These are phyloP conservation scores for Tetragonula clypearis DNA, from an alignment of 1,140 invertebrate genomes.

Conservation along the genomic window DNA sequence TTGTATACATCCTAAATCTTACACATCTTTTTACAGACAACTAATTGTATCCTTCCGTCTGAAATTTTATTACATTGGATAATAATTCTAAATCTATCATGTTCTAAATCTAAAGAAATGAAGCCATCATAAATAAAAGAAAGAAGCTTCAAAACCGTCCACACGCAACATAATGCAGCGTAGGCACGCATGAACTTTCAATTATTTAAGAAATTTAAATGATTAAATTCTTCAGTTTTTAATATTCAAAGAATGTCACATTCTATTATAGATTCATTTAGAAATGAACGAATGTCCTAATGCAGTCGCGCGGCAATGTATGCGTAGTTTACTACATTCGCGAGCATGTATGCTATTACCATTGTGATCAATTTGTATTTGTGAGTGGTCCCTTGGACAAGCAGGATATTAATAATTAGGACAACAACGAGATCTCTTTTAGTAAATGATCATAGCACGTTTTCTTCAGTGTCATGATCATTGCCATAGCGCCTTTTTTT, in stretches of 20 bases:
- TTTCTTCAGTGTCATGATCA: not conserved
- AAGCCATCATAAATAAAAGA: not conserved
- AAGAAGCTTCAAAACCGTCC: not conserved
- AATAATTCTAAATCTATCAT: too few relatives aligned
- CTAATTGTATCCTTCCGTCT: not conserved
- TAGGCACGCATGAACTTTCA: not conserved
- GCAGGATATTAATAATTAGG: constrained; percentile 50
- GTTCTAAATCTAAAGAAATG: too few relatives aligned
- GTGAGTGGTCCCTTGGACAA: constrained; percentile 47
- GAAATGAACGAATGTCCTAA: not conserved
- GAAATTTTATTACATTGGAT: not conserved
- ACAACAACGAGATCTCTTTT: constrained; percentile 41
- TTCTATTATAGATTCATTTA: not conserved
- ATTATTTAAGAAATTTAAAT: not conserved
- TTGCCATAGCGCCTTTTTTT: constrained; percentile 9
- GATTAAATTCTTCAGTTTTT: not conserved
- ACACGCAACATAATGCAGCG: not conserved
- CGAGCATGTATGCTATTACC: constrained; percentile 44
- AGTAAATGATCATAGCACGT: constrained; percentile 34
- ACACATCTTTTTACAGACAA: not conserved
- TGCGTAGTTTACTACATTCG: constrained; percentile 25
- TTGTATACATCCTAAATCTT: not conserved
- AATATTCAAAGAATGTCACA: not conserved
- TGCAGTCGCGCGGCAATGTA: not conserved
- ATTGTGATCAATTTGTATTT: constrained; percentile 66